phyloP scores from a whole-genome alignment of 2,888 invertebrate genomes.

The Cantharis rufa region DNA sequence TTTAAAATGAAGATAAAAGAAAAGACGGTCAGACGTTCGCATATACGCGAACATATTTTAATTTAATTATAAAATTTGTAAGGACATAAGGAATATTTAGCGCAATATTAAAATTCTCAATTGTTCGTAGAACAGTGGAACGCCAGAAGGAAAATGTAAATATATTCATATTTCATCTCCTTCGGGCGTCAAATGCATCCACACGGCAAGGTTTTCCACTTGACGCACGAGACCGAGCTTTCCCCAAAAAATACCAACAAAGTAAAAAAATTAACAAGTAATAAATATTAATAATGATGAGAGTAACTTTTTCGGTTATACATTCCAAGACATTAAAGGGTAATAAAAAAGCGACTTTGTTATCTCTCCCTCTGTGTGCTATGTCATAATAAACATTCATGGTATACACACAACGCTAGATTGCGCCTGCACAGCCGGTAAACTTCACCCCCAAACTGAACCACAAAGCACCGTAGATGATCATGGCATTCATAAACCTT shows the following conservation, averaged over 20 bases:
- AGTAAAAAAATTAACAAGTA: neutral
- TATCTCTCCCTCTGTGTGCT: constrained; percentile 9
- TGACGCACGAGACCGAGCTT: neutral
- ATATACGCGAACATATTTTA: neutral
- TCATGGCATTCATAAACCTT: constrained; percentile 18
- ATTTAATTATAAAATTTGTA: neutral
- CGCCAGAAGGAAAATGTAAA: constrained; percentile 8
- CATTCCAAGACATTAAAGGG: neutral
- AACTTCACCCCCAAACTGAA: constrained; percentile 18
- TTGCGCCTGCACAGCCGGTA: constrained; percentile 12
- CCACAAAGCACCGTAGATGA: constrained; percentile 15
- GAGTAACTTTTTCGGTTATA: neutral
- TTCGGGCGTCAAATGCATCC: constrained; percentile 17
- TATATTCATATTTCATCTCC: constrained; percentile 22
- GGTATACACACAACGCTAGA: constrained; percentile 9
- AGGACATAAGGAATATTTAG: constrained; percentile 3
- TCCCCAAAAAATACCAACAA: neutral
- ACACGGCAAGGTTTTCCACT: constrained; percentile 16
- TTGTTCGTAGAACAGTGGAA: constrained; percentile 7
- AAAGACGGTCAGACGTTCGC: neutral
- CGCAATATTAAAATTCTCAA: constrained; percentile 20
- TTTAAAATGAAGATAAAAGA: neutral
- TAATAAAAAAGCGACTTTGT: neutral
- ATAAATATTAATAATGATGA: neutral
- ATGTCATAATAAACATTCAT: constrained; percentile 14